Base-by-base conservation (phyloP, 2,888 invertebrate species). In the Apeira syringaria region DNA sequence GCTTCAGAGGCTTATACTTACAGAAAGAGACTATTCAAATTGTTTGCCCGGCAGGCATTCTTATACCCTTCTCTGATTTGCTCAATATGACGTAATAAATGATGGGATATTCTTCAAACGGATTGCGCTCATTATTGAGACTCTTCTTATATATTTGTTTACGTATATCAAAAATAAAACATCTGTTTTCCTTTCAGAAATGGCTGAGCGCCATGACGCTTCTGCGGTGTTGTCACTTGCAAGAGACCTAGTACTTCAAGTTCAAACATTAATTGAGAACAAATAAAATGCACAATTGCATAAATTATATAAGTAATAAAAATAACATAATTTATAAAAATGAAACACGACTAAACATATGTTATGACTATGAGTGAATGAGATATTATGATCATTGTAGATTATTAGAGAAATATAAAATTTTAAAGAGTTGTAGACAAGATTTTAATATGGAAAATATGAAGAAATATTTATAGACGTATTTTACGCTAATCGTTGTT, bases 181-280 rank as follows among this genome's bases (percentile, higher is more conserved):
- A n/a, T n/a, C n/a, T 9, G 6, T 50, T 50, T 38, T 39, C 49
- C 32, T 92, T 91, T 47, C 90, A 98, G 98, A 98, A 93, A 98
- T 98, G 98, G 98, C 98, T 0, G 98, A 99, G 76, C 92, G 96
- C 50, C 98, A 99, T 80, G 95, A 98, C 73, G 96, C 96, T 2
- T 92, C 93, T 54, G 93, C 95, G 1, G 94, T 98, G 22, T 81
- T 99, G 42, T 92, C 94, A 52, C 90, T 98, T 50, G 96, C 98
- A 0, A 91, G 98, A 59, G 96, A 96, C 64, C 90, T 98, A 50
- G 97, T 98, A 5, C 90, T 95, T 45, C 96, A 97, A 86, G 92
- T 98, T 53, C 98, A 98, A 86, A 95, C 96, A 62, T 91, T 98
- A 47, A 97, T 98, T 53, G 97, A 97, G 81, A 97, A 97, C 85